A percentile compares a stretch with the other conserved stretches of the same genome.
Evolutionary conservation across 2,113 vertebrate genomes (phyloP).

Genomic region (Neopipo cinnamomea): DNA sequence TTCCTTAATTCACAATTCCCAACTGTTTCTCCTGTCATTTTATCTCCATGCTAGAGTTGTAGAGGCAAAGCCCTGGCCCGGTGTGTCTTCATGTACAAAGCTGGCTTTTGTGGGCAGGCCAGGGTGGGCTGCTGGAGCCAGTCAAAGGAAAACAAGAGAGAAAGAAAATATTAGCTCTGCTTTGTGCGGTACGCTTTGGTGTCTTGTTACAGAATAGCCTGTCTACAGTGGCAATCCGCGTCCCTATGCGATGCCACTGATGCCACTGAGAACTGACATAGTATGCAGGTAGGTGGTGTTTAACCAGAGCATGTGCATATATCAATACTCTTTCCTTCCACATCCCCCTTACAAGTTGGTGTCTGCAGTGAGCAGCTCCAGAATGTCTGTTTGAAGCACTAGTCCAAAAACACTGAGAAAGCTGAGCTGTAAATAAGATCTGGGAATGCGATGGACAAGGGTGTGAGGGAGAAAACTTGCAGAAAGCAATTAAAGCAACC

Average conservation of each 20-base stretch:
- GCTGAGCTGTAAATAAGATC: not conserved
- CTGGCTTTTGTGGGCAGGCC: not conserved
- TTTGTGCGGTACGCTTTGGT: not conserved
- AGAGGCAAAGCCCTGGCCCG: not conserved
- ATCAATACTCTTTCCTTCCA: not conserved
- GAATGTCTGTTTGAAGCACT: not conserved
- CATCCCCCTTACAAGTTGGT: not conserved
- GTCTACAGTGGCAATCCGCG: not conserved
- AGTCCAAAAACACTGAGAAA: not conserved
- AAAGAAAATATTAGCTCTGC: constrained; percentile 1
- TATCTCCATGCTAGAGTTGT: not conserved
- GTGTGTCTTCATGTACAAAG: not conserved
- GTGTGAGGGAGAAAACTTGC: not conserved
- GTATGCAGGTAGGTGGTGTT: not conserved
- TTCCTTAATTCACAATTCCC: not conserved
- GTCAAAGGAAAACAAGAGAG: not conserved
- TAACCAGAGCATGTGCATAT: not conserved
- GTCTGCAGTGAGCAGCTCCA: not conserved
- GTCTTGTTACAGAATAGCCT: not conserved
- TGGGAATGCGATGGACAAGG: not conserved
- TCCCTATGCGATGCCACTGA: not conserved
- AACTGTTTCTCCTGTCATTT: not conserved
- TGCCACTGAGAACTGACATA: not conserved
- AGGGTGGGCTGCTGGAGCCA: not conserved
- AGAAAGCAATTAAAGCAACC: not conserved